Evolutionary conservation across 2,797 vertebrate genomes (phyloP).

Genomic region (Eupleurogrammus muticus): DNA sequence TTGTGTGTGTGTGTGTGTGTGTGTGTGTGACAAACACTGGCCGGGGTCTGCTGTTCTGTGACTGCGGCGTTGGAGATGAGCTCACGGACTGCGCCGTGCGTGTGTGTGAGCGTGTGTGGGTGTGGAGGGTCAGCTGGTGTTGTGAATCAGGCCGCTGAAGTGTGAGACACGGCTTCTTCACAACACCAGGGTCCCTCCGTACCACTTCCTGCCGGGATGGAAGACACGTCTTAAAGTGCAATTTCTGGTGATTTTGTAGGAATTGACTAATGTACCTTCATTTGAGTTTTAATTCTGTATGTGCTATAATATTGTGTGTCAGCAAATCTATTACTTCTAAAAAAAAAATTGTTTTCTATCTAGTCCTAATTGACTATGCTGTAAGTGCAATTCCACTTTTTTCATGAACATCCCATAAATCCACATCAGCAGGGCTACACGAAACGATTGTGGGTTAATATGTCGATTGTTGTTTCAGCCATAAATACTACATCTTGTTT

Average conservation of each 20-base stretch:
- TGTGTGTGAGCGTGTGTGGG: constrained; percentile 63
- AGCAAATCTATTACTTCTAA: not conserved
- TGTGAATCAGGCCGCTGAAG: constrained; percentile 99
- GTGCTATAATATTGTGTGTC: not conserved
- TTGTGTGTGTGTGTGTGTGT: no score
- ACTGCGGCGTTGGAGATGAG: constrained; percentile 1
- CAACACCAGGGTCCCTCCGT: constrained; percentile 95
- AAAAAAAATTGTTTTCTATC: no score
- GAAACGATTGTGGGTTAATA: no score
- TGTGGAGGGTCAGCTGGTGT: constrained; percentile 97
- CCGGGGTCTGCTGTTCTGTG: not conserved
- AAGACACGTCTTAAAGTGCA: not conserved
- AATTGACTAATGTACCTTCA: not conserved
- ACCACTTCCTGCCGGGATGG: constrained; percentile 68
- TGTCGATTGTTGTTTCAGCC: not conserved
- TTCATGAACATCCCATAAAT: not conserved
- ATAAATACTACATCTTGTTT: no score
- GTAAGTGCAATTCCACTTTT: no score
- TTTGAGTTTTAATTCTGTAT: not conserved
- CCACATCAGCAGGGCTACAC: not conserved
- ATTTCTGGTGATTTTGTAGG: not conserved
- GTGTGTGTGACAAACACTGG: not conserved
- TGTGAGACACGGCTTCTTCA: constrained; percentile 96
- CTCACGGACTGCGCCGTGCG: not conserved
- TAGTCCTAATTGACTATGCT: no score